phyloP scores from a whole-genome alignment of 2,797 vertebrate species.

The Loris lydekkerianus region DNA sequence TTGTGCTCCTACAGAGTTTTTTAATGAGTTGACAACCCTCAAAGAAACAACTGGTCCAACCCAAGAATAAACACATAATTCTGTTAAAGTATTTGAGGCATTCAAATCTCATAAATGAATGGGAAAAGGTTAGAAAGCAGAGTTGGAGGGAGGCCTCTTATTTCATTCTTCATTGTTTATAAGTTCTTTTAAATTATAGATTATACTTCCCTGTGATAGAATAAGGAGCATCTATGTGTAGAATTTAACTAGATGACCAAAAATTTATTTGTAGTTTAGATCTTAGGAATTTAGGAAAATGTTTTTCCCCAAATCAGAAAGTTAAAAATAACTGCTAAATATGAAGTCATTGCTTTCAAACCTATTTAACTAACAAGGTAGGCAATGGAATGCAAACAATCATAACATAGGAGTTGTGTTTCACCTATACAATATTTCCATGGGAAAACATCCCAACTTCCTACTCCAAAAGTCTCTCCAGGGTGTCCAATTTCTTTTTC shows the following conservation, averaged over 20 bases:
- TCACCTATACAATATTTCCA: neutral
- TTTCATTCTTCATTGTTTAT: constrained; percentile 16
- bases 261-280: constrained; percentile 31
- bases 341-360: constrained; percentile 34
- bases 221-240: neutral
- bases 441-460: neutral
- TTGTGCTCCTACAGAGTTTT: neutral
- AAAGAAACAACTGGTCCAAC: neutral
- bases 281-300: constrained; percentile 5
- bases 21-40: constrained; percentile 35
- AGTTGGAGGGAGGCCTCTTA: neutral
- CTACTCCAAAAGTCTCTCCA: neutral
- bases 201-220: neutral
- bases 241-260: neutral
- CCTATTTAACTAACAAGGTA: neutral
- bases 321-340: constrained; percentile 18
- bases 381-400: neutral
- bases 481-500: too few relatives aligned
- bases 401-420: neutral
- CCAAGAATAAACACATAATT: constrained; percentile 5
- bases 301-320: neutral
- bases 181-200: neutral
- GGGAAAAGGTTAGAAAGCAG: neutral
- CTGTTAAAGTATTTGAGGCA: constrained; percentile 14
- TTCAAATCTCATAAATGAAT: constrained; percentile 37